A percentile compares a stretch with the other conserved stretches of the same genome.
Evolutionary conservation across 2,113 vertebrate genomes (phyloP).

Genomic region (Eretmochelys imbricata): DNA sequence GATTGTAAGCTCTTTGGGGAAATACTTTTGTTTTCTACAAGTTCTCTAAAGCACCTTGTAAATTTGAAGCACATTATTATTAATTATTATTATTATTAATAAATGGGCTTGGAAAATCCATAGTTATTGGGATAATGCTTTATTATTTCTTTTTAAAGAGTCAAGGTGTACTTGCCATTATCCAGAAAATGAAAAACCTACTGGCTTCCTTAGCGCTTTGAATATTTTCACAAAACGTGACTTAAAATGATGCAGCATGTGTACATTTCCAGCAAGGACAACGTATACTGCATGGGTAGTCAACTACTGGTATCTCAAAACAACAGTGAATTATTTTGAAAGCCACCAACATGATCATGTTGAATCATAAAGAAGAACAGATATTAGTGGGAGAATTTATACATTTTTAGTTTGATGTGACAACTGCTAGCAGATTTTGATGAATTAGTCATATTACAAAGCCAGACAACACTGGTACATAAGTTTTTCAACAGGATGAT

Average conservation of each 20-base stretch:
- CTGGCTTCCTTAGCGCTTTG: background rate
- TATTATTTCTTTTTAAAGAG: background rate
- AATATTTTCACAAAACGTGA: background rate
- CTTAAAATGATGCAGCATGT: background rate
- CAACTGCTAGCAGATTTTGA: background rate
- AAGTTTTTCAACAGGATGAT: background rate
- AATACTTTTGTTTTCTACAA: background rate
- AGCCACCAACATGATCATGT: background rate
- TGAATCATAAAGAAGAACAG: background rate
- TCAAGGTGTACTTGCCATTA: fast-evolving
- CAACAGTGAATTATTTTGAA: background rate
- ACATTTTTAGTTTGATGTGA: background rate
- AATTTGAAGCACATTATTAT: background rate
- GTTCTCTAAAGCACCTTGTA: background rate
- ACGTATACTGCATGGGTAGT: background rate
- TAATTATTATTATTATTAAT: background rate
- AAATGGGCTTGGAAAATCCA: background rate
- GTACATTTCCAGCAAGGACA: background rate
- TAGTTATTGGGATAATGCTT: background rate
- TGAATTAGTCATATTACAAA: background rate
- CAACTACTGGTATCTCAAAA: background rate
- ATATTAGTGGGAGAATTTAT: background rate
- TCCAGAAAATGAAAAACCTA: background rate
- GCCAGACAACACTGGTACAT: background rate
- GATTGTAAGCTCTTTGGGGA: background rate